Evolutionary conservation across 2,113 vertebrate species (phyloP), one percentile per base, ranked within the genome.

Genomic region (Semnornis frantzii): DNA sequence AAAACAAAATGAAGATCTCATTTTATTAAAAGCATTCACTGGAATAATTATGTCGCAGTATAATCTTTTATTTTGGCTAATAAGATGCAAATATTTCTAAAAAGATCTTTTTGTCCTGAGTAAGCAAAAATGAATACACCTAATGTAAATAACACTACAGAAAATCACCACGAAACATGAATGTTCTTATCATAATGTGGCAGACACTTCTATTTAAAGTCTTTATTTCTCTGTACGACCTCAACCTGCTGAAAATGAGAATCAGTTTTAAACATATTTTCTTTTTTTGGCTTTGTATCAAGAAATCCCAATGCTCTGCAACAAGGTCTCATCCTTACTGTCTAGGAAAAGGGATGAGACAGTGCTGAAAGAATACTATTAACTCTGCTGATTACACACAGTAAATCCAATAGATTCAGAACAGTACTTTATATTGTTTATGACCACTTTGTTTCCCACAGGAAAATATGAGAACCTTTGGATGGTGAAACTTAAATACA

Each of bases 231-330:
- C 27, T 74, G 8, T 78, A 50, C 20, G 64, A 8, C 24, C 68
- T 48, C 62, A 72, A 93, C 79, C 82, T 85, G 46, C 60, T 91
- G 87, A 87, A 57, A 89, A 39, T 17, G 15, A n/a, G 9, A 71
- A 85, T 72, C 60, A 46, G 37, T 64, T 93, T 92, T 85, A 77
- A 91, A 89, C 57, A 24, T 28, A 74, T 82, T 85, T 92, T 48
- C 15, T 71, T 39, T 79, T 82, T 68, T 37, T 19, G 54, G 54
- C 46, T 71, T 54, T 63, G 12, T 80, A 20, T 68, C 69, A 81
- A 75, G 42, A 92, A 76, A 55, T 87, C 48, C 48, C 74, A 72
- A 1, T 71, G 37, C 25, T 81, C 64, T 91, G 57, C 52, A 85
- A 78, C 31, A 82, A 70, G 30, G 12, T 72, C 30, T 84, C 14